Evolutionary conservation across 2,888 invertebrate species (phyloP).

Genomic region (Stegana nigrithorax): DNA sequence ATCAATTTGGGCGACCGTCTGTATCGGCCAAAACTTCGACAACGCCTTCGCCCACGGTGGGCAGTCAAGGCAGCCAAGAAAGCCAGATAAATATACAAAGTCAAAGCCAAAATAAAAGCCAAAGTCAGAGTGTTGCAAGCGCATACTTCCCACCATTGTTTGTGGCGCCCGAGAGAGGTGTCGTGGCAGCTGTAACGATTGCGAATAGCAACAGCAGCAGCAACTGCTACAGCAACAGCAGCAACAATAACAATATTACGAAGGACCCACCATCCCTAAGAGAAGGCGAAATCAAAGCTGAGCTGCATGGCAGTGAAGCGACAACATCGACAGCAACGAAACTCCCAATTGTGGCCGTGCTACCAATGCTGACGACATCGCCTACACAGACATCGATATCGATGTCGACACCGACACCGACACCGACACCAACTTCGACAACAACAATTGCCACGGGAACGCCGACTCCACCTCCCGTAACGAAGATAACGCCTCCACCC

Average conservation of each 20-base stretch:
- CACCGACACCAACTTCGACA: conserved; percentile 44
- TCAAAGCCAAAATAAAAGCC: background rate
- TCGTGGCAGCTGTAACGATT: conserved; percentile 23
- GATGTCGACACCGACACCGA: conserved; percentile 40
- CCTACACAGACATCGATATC: conserved; percentile 27
- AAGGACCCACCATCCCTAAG: conserved; percentile 48
- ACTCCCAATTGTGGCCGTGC: too few species aligned
- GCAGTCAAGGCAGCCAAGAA: conserved; percentile 19
- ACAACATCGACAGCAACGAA: conserved; percentile 27
- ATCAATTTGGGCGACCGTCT: conserved; percentile 44
- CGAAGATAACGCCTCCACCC: conserved; percentile 43
- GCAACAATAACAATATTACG: conserved; percentile 25
- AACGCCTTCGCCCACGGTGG: conserved; percentile 53
- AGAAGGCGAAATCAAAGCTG: conserved; percentile 43
- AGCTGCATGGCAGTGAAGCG: conserved; percentile 38
- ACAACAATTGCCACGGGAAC: conserved; percentile 39
- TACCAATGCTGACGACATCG: conserved; percentile 24
- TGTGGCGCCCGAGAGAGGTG: conserved; percentile 36
- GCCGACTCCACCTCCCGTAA: conserved; percentile 41
- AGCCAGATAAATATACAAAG: background rate
- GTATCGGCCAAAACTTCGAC: conserved; percentile 39
- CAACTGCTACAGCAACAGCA: conserved; percentile 19
- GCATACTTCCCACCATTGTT: conserved; percentile 35
- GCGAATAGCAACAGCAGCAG: conserved; percentile 15
- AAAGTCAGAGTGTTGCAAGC: conserved; percentile 21